Base-by-base conservation (phyloP, 2,113 vertebrate genomes). In the Malaclemys terrapin region DNA sequence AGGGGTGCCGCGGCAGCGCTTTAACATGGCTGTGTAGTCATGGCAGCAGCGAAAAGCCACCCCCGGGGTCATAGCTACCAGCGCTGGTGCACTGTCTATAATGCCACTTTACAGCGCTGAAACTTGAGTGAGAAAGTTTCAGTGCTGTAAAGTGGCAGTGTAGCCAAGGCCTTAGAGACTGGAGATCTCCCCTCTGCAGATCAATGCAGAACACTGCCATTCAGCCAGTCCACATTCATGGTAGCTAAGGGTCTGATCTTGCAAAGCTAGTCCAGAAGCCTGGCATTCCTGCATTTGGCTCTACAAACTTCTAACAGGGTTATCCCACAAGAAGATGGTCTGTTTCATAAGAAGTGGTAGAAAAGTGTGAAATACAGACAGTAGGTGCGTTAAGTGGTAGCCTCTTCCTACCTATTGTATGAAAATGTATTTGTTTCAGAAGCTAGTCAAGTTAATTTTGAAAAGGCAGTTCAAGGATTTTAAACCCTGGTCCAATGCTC, bases 211-310 rank as follows among this genome's bases (percentile, higher is more conserved):
- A 76, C 11, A 1, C 19, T 72, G 78, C 81, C 83, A 69, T 52
- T 35, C 54, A 31, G 14, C 24, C 59, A 69, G 35, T 52, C 3
- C 79, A 76, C 79, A 62, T 53, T 56, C 5, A 0, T 22, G 57
- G 25, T 5, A 10, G 20, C 59, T 76, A 31, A 16, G 31, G 65
- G 17, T 6, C 22, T 3, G 1, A 8, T 52, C 0, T 0, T 13
- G 31, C 65, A 85, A 65, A 85, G 52, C 5, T 82, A 25, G 79
- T 62, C 6, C 42, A 76, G 2, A n/a, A 69, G 31, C 35, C 62
- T n/a, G 62, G 35, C 35, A n/a, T 1, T 47, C 2, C 79, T 14
- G 16, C 1, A 72, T 56, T 53, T 52, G 22, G 5, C 19, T 47
- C 52, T 80, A 12, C 80, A 47, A 29, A 49, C 27, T 38, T 49